Base-by-base conservation (phyloP, 2,888 invertebrate species). In the Acleris sparsana region DNA sequence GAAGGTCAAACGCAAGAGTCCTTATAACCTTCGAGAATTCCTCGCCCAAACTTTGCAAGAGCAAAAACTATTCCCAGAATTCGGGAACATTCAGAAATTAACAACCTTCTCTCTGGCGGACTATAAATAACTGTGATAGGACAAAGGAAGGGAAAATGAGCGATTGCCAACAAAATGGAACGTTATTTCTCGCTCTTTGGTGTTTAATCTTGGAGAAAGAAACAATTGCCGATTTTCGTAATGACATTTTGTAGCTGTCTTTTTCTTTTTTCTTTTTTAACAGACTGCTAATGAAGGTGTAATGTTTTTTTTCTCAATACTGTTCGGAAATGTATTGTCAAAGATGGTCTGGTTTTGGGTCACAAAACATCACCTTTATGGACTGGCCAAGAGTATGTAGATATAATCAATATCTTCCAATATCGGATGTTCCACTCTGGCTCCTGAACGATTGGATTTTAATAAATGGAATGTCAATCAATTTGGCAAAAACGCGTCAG, bases 91-190 rank as follows among this genome's bases (percentile, higher is more conserved):
- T 18, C 18, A 5, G 44, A 16, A 53, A 61, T 58, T 46, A 61
- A 46, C 5, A 53, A 16, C 16, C 44, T 29, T 44, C 17, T 55
- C 55, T 43, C 7, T n/a, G 39, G 16, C n/a, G 33, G 29, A 6
- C 58, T 49, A 59, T 59, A 49, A 56, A 56, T 56, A 56, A 56
- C 56, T 56, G 25, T 9, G 22, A 11, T 18, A 49, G 25, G 43
- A 63, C 49, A 63, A 63, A 56, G 22, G 25, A 62, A 62, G 51
- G 25, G 18, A 56, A 51, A 51, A 63, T 56, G 51, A 49, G 55
- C 51, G 56, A 56, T 51, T 7, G 17, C 44, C 22, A n/a, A 25
- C 51, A 29, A 63, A 63, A 56, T 62, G 18, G 49, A 51, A 56
- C 56, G 43, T 49, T 55, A 58, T 29, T 49, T 18, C 18, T 5